Evolutionary conservation across 2,113 vertebrate genomes (phyloP).

Genomic region (Cyprinodon tularosa): DNA sequence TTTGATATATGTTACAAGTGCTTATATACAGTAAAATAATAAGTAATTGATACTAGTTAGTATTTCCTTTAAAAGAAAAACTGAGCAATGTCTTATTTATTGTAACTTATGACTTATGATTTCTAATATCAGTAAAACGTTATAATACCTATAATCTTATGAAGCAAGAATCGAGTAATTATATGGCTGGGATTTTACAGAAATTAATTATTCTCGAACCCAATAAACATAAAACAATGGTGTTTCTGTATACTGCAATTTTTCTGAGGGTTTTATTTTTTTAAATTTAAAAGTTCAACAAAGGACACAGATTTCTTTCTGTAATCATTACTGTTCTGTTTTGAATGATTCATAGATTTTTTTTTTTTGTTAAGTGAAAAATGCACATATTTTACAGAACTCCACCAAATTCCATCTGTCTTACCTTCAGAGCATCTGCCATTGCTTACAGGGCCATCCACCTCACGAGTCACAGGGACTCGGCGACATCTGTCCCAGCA

Average conservation of each 20-base stretch:
- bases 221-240: neutral
- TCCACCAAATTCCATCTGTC: constrained; percentile 79
- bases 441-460: constrained; percentile 79
- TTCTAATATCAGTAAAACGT: no score
- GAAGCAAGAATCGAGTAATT: neutral
- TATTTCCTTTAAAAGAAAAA: no score
- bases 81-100: neutral
- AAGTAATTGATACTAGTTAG: no score
- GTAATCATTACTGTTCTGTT: constrained; percentile 27
- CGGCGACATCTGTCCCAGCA: constrained; percentile 82
- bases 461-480: constrained; percentile 76
- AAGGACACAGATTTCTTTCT: constrained; percentile 14
- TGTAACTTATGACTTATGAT: no score
- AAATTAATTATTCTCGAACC: neutral
- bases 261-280: neutral
- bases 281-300: neutral
- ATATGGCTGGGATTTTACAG: neutral
- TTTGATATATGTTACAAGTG: neutral
- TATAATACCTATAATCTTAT: neutral
- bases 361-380: constrained; percentile 67
- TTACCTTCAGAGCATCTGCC: constrained; percentile 83
- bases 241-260: constrained; percentile 7
- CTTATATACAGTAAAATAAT: neutral
- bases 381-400: constrained; percentile 63
- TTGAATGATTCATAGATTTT: constrained; percentile 65